A percentile compares a stretch with the other conserved stretches of the same genome.
phyloP scores from a whole-genome alignment of 1,140 invertebrate species.

The Tribolium castaneum region DNA sequence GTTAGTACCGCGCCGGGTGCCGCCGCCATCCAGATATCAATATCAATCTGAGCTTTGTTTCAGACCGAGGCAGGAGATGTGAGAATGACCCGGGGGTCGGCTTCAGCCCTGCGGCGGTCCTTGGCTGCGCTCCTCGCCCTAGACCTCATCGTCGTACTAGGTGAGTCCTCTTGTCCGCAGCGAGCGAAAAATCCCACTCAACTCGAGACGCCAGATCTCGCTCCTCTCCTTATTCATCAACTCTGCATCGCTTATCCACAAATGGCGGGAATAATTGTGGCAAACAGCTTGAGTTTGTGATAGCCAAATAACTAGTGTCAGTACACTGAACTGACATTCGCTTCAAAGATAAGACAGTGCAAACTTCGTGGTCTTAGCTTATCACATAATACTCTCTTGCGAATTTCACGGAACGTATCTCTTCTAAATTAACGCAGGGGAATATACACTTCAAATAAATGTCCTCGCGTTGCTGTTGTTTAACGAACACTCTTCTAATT shows the following conservation, averaged over 20 bases:
- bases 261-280: conserved; percentile 43
- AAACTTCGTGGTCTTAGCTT: conserved; percentile 47
- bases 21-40: conserved; percentile 34
- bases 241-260: conserved; percentile 6
- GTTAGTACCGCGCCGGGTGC: conserved; percentile 48
- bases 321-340: conserved; percentile 50
- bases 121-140: conserved; percentile 10
- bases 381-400: conserved; percentile 47
- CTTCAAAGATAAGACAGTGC: conserved; percentile 49
- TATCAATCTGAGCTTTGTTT: conserved; percentile 38
- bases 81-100: conserved; percentile 32
- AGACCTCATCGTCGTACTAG: conserved; percentile 21
- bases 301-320: conserved; percentile 52
- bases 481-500: not conserved
- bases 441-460: conserved; percentile 27
- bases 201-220: not conserved
- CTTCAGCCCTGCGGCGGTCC: not conserved
- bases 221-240: conserved; percentile 8
- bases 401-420: conserved; percentile 44
- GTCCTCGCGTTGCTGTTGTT: conserved; percentile 7
- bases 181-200: too few relatives aligned
- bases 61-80: conserved; percentile 38
- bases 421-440: conserved; percentile 32
- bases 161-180: not conserved
- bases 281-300: conserved; percentile 48